These are phyloP conservation scores for Ophion costatus DNA, from an alignment of 2,888 invertebrate species.

Conservation along the genomic window DNA sequence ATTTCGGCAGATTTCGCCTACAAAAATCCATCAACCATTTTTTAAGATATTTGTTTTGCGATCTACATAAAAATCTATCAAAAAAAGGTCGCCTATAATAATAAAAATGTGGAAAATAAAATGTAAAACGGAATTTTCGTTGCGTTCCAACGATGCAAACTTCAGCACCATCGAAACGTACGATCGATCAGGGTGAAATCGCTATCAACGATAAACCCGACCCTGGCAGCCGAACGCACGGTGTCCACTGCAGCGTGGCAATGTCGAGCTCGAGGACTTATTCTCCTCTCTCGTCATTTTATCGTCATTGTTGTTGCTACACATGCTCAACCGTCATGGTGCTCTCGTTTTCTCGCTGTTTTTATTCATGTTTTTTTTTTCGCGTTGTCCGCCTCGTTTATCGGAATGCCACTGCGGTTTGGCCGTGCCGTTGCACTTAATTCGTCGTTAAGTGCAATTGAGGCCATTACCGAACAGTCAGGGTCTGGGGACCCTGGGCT, in stretches of 20 bases:
- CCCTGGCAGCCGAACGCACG: slow-evolving; percentile 45
- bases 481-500: slow-evolving; percentile 66
- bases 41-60: too few relatives aligned
- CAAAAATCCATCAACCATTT: too few relatives aligned
- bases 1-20: too few relatives aligned
- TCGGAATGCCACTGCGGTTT: background rate
- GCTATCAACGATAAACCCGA: slow-evolving; percentile 60
- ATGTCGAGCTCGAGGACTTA: slow-evolving; percentile 32
- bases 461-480: slow-evolving; percentile 78
- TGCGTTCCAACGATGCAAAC: too few relatives aligned
- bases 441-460: slow-evolving; percentile 59
- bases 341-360: background rate
- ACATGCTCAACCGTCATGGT: slow-evolving; percentile 52
- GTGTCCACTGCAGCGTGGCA: slow-evolving; percentile 54
- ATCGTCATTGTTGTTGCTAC: slow-evolving; percentile 40
- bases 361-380: slow-evolving; percentile 46
- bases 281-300: slow-evolving; percentile 20
- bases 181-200: slow-evolving; percentile 54
- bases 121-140: too few relatives aligned
- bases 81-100: too few relatives aligned
- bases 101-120: too few relatives aligned
- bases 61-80: too few relatives aligned
- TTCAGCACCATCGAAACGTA: too few relatives aligned
- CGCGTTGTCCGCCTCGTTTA: slow-evolving; percentile 18
- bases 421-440: slow-evolving; percentile 27